These are phyloP conservation scores for Drosophila kambysellisi DNA, from an alignment of 2,888 invertebrate genomes.

Conservation along the genomic window DNA sequence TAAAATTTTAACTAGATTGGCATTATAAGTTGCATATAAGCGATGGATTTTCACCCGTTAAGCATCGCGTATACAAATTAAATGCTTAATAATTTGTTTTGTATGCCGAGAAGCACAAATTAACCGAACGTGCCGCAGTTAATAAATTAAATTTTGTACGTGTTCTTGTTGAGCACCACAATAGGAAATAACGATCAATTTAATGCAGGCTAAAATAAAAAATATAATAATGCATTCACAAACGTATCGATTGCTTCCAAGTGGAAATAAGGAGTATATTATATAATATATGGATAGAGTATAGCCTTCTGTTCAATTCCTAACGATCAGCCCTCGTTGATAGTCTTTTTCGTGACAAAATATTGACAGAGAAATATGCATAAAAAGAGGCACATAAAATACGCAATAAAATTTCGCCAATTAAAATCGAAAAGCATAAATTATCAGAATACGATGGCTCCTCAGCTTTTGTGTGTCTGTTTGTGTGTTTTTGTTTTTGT, in stretches of 20 bases:
- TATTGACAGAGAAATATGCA: conserved; percentile 51
- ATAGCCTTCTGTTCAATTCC: not conserved
- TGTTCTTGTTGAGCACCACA: not conserved
- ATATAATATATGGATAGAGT: not conserved
- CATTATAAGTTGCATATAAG: not conserved
- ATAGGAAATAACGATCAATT: not conserved
- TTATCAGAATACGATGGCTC: conserved; percentile 44
- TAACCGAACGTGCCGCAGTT: not conserved
- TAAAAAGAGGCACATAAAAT: conserved; percentile 58
- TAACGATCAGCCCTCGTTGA: conserved; percentile 15
- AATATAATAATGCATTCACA: not conserved
- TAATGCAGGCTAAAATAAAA: not conserved
- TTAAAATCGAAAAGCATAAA: conserved; percentile 75
- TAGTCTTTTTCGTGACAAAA: conserved; percentile 42
- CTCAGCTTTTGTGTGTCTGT: not conserved
- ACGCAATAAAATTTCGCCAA: conserved; percentile 59
- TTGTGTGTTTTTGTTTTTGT: not conserved
- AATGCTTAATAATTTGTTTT: not conserved
- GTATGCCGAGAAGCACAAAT: not conserved
- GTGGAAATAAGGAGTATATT: not conserved
- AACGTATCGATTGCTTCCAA: not conserved
- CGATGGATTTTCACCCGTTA: too few species aligned
- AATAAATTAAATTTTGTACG: not conserved
- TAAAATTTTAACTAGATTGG: not conserved
- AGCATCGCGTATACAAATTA: not conserved